Conservation (phyloP, 1,140 invertebrate species). For the Anagrus nilaparvatae region DNA sequence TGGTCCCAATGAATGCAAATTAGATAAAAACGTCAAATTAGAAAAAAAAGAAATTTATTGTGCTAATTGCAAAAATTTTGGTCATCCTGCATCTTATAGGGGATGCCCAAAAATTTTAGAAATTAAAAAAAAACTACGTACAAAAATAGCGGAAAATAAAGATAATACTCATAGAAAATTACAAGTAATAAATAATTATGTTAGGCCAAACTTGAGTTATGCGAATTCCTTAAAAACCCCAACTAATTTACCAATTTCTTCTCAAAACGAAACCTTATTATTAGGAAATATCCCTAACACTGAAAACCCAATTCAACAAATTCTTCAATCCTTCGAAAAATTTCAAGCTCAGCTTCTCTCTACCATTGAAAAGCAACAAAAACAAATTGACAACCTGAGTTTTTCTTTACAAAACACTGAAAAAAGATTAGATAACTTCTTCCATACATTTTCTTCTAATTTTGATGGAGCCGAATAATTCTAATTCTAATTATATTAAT, state of each 20-base stretch:
- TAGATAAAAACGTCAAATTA: background rate
- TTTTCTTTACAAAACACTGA: background rate
- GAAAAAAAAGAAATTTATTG: constrained; percentile 7
- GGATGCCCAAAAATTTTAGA: constrained; percentile 16
- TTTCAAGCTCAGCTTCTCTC: background rate
- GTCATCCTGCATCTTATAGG: constrained; percentile 21
- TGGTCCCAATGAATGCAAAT: constrained; percentile 4
- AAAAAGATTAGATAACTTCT: background rate
- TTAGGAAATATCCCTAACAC: background rate
- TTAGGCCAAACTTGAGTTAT: background rate
- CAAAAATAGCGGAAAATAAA: background rate
- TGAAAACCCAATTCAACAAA: constrained; percentile 1
- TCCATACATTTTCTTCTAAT: background rate
- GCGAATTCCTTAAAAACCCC: background rate
- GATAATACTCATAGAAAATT: background rate
- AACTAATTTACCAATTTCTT: background rate
- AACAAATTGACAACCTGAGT: too few relatives aligned
- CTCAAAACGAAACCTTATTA: background rate
- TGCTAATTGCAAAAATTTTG: constrained; percentile 14
- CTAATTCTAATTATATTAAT: background rate
- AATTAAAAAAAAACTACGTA: constrained; percentile 2
- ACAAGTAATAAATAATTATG: background rate
- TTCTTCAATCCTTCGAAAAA: background rate
- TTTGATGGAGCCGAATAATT: background rate
- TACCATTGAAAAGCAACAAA: background rate